Percentiles rank a stretch among this genome's conserved stretches.
Conservation (phyloP, 2,888 invertebrate genomes). For the Heteromyza rotundicornis region DNA sequence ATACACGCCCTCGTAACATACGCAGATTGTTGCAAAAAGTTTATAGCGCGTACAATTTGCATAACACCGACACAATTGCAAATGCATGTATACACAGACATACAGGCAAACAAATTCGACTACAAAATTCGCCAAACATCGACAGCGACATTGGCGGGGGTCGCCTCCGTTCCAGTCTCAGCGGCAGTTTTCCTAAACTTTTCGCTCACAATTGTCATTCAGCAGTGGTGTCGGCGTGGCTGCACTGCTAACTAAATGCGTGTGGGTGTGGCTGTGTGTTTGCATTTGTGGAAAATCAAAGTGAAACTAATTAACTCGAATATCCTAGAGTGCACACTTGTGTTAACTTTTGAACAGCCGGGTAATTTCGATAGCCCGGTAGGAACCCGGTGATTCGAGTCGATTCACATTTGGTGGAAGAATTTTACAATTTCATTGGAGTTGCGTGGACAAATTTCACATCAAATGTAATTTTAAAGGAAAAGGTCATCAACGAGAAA, state of each 20-base stretch:
- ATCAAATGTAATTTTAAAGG: too few species aligned
- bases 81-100: constrained; percentile 9
- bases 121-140: too few species aligned
- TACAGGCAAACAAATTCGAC: constrained; percentile 21
- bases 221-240: background rate
- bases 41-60: constrained; percentile 19
- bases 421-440: too few species aligned
- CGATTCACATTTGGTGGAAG: too few species aligned
- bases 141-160: too few species aligned
- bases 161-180: too few species aligned
- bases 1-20: constrained; percentile 31
- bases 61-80: constrained; percentile 9
- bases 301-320: constrained; percentile 16
- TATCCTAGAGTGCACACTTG: constrained; percentile 5
- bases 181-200: too few species aligned
- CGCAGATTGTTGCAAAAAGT: constrained; percentile 32
- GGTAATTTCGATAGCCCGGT: too few species aligned
- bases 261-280: background rate
- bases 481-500: too few species aligned
- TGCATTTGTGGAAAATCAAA: constrained; percentile 7
- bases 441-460: too few species aligned
- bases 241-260: background rate
- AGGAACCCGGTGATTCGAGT: too few species aligned
- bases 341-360: background rate
- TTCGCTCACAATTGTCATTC: constrained; percentile 3